Evolutionary conservation across 2,113 vertebrate genomes (phyloP), one percentile per base, ranked within the genome.

Genomic region (Podiceps cristatus): DNA sequence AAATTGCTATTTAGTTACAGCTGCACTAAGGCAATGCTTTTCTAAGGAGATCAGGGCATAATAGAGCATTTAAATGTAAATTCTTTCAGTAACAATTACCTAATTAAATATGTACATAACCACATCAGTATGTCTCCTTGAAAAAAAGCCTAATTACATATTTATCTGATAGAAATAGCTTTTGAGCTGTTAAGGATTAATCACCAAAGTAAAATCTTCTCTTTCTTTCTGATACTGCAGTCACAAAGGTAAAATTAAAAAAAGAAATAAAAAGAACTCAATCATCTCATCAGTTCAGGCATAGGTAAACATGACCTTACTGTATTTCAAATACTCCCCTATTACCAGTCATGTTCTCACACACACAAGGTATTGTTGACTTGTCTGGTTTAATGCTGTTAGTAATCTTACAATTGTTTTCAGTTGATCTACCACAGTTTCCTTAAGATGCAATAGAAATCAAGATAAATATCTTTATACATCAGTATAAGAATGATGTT

Each of bases 51-150:
- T 69, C 40, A 69, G 44, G 56, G 84, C 17, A 88, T 58, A 95
- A 88, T 4, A 93, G 68, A 75, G 64, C 15, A 93, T 94, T 84
- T 87, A 73, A 74, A 92, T 91, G 64, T 27, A 87, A 96, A 91
- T 87, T 94, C 1, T 91, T 93, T 52, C 76, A 75, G 47, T 71
- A 96, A 93, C 37, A 93, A 89, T 67, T 63, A 63, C 28, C 45
- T 88, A 87, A 93, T 96, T 91, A 84, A 94, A 89, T 74, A 94
- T 59, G 80, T 44, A 93, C 62, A 94, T 59, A 95, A 74, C 68
- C 64, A 78, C 72, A 81, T 84, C 79, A 78, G 13, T 45, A 45
- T 45, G 16, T 74, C 53, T 56, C 37, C 84, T 3, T 87, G 52
- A 81, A 93, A 87, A 87, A 93, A 86, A 50, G 16, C 15, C 37